Evolutionary conservation across 2,888 invertebrate genomes (phyloP), one percentile per base, ranked within the genome.

Genomic region (Cephus runcator): DNA sequence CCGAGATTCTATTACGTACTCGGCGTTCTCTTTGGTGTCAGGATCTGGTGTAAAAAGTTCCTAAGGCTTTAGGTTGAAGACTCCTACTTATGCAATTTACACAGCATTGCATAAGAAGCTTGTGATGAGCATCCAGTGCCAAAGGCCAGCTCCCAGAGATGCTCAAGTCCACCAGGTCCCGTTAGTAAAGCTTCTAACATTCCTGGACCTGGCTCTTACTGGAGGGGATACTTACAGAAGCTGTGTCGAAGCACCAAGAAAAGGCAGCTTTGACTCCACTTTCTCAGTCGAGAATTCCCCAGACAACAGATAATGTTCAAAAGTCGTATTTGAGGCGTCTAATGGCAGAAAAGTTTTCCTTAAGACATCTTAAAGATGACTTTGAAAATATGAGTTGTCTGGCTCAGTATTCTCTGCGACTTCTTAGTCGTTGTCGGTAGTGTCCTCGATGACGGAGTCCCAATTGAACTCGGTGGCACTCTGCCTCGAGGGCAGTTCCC

Each of bases 401-500:
- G 11, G 12, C 12, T 12, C 71, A 71, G 11, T 71, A 23, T 9
- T 71, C 33, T 12, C 71, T 31, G 15, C 12, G 12, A 71, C 71
- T 6, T 33, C 81, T 86, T 84, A 91, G 83, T 91, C 90, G 86
- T 90, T 88, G 84, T 91, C 91, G 76, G 91, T 91, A 69, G 94
- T 94, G 88, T 96, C 96, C 87, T 96, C 96, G 80, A 95, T 93
- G 87, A 96, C 95, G 92, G 95, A 96, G 91, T 96, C 96, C 97
- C 97, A 97, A 92, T 97, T 97, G 92, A 97, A 97, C 90, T 97
- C 97, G 77, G 96, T 96, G 84, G 95, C 95, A 81, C 95, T 96
- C 87, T 93, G 95, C 85, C 95, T 94, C 76, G 93, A 94, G 76
- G 95, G 94, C 85, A 97, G 94, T 89, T 97, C 96, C 77, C 97